Conservation (phyloP, 2,797 vertebrate species). For the Melanotaenia maccullochi region DNA sequence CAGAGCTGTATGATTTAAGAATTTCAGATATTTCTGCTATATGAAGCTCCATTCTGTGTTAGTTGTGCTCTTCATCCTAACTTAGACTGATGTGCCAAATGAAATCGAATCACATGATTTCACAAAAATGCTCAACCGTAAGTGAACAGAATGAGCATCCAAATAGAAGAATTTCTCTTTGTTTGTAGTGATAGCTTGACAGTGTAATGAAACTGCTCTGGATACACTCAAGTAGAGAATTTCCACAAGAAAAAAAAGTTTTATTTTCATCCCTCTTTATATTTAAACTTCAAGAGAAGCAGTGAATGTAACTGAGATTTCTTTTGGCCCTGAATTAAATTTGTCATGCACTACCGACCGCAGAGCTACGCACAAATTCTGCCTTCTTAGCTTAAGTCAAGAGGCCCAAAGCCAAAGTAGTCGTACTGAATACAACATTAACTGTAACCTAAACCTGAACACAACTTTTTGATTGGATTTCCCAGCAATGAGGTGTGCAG, state of each 20-base stretch:
- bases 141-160: conserved; percentile 11
- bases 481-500: background rate
- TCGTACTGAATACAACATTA: background rate
- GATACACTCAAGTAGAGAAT: conserved; percentile 34
- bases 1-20: conserved; percentile 42
- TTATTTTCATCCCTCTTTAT: background rate
- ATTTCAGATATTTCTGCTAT: conserved; percentile 55
- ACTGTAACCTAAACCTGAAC: conserved; percentile 20
- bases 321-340: background rate
- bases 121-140: conserved; percentile 23
- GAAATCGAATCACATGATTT: conserved; percentile 51
- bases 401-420: background rate
- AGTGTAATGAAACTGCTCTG: conserved; percentile 16
- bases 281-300: conserved; percentile 23
- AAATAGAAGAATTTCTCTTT: conserved; percentile 20
- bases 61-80: conserved; percentile 39
- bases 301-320: conserved; percentile 3
- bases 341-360: background rate
- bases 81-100: conserved; percentile 39
- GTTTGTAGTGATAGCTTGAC: conserved; percentile 34
- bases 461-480: conserved; percentile 16
- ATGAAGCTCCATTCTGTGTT: conserved; percentile 37
- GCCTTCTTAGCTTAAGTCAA: background rate
- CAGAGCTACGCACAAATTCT: background rate
- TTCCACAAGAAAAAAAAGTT: conserved; percentile 9